Evolutionary conservation across 2,797 vertebrate species (phyloP), one percentile per base, ranked within the genome.

Genomic region (Chrysocyon brachyurus): DNA sequence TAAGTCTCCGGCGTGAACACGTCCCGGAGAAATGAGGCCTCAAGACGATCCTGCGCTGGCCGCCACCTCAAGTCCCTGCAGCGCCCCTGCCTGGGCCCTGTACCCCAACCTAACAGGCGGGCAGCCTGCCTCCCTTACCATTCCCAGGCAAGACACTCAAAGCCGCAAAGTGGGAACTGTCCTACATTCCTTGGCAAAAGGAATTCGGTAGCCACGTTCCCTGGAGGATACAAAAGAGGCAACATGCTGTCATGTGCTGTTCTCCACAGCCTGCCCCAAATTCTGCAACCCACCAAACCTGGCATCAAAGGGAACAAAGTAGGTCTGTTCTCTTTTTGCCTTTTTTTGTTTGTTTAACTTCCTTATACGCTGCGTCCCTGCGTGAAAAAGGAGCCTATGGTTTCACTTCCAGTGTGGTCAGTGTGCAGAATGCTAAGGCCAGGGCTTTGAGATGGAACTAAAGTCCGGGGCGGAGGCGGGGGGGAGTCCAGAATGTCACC

Each of bases 331-430:
- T 97, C 92, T 56, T 97, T 94, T 87, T 68, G 59, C 2, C 81
- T 94, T 93, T 95, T 94, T 83, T 49, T 75, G 26, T 46, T 40
- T 66, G 73, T 54, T 87, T 66, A 28, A 97, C 94, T 97, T 98
- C 97, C 96, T 91, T 73, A 31, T 93, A 92, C 78, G 40, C 89
- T 92, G 56, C n/a, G 22, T 97, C 63, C 90, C 46, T 10, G 40
- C n/a, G 4, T 75, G 77, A 95, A 93, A 97, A 93, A 36, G 16
- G 56, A 87, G 66, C 49, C 49, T 73, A 31, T 28, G 49, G 85
- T 97, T 97, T 98, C 96, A 91, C 56, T 94, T 97, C 92, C 83
- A 95, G 70, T 81, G 54, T 57, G 26, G 57, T 64, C 52, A n/a
- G 16, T 11, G 1, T 14, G 24, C 33, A 36, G 86, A 57, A 59